These are phyloP conservation scores for Periphyllus acericola DNA, from an alignment of 2,888 invertebrate species.

Conservation along the genomic window DNA sequence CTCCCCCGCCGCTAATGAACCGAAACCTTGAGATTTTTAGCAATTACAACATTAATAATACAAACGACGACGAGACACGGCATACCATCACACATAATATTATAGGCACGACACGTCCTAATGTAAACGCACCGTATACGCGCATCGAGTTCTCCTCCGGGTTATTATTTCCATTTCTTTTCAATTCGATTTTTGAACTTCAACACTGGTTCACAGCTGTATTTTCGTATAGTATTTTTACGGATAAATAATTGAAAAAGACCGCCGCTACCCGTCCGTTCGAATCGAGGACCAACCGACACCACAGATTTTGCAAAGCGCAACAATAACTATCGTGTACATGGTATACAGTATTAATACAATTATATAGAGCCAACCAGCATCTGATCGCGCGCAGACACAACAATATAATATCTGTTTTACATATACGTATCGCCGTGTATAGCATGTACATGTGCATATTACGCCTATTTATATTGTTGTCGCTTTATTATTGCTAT, in stretches of 20 bases:
- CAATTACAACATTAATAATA: conserved; percentile 2
- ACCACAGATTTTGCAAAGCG: background rate
- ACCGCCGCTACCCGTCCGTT: too few relatives aligned
- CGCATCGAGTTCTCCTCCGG: background rate
- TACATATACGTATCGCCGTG: too few relatives aligned
- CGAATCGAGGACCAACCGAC: background rate
- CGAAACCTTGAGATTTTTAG: conserved; percentile 44
- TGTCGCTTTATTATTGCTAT: background rate
- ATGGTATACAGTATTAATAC: too few relatives aligned
- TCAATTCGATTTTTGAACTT: too few relatives aligned
- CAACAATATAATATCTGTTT: too few relatives aligned
- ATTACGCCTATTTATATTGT: background rate
- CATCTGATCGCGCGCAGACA: background rate
- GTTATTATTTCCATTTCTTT: too few relatives aligned
- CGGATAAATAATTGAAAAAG: too few relatives aligned
- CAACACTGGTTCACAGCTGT: too few relatives aligned
- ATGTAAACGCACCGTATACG: background rate
- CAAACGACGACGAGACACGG: background rate
- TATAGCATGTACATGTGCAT: too few relatives aligned
- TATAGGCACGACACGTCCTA: background rate
- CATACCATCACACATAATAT: background rate
- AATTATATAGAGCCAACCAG: background rate
- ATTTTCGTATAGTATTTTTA: too few relatives aligned
- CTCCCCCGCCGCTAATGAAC: conserved; percentile 13
- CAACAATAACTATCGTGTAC: background rate